A percentile compares a stretch with the other conserved stretches of the same genome.
These are phyloP conservation scores for Mirza zaza DNA, from an alignment of 2,113 vertebrate genomes.

Conservation along the genomic window DNA sequence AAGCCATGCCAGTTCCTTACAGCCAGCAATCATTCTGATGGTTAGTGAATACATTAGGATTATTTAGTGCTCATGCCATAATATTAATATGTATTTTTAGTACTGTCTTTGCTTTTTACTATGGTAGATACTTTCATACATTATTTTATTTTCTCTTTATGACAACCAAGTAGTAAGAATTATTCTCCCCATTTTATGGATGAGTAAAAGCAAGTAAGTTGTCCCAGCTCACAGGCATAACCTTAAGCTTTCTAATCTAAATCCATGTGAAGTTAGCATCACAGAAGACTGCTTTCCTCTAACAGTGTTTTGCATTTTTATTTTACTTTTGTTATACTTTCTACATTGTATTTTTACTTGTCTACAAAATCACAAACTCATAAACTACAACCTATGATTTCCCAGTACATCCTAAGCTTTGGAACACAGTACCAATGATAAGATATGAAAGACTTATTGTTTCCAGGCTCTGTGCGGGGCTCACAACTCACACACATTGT, in stretches of 20 bases:
- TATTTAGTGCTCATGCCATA: neutral
- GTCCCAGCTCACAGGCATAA: neutral
- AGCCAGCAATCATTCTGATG: neutral
- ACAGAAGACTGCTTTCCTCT: neutral
- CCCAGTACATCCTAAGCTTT: neutral
- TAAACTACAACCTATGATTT: neutral
- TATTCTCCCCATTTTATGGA: constrained; percentile 1
- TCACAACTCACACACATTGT: neutral
- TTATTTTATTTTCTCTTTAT: neutral
- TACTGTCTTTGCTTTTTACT: neutral
- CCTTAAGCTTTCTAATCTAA: neutral
- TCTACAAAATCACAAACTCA: neutral
- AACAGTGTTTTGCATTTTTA: neutral
- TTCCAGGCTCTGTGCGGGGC: neutral
- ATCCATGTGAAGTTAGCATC: neutral
- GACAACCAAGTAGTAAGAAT: neutral
- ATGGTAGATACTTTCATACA: neutral
- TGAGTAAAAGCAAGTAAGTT: neutral
- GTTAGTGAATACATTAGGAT: neutral
- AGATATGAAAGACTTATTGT: neutral
- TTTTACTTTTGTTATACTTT: neutral
- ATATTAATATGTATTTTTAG: neutral
- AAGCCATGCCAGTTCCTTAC: neutral
- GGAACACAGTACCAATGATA: neutral
- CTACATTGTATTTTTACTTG: neutral